Percentiles rank a stretch among this genome's conserved stretches.
Evolutionary conservation across 2,888 invertebrate species (phyloP).

Genomic region (Synanthedon andrenaeformis): DNA sequence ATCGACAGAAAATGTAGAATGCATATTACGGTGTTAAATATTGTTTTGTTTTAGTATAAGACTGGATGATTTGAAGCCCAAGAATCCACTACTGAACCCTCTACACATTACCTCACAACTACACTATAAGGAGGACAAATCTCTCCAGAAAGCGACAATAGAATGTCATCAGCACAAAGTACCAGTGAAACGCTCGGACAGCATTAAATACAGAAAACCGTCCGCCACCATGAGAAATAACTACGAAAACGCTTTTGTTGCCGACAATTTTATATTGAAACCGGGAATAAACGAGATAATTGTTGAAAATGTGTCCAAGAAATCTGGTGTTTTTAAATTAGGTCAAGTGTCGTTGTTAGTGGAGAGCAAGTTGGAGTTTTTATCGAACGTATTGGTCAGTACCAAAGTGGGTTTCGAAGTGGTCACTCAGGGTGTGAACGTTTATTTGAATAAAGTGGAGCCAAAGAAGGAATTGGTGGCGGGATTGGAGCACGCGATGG

Average conservation of each 20-base stretch:
- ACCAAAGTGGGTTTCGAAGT: conserved; percentile 69
- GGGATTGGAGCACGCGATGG: conserved; percentile 83
- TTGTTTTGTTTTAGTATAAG: conserved; percentile 52
- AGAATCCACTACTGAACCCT: conserved; percentile 70
- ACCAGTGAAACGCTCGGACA: conserved; percentile 77
- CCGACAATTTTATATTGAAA: conserved; percentile 61
- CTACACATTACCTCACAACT: conserved; percentile 77
- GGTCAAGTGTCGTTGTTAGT: conserved; percentile 77
- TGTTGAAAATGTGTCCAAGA: conserved; percentile 71
- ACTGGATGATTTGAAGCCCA: conserved; percentile 73
- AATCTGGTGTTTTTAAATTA: conserved; percentile 78
- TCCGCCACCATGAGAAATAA: conserved; percentile 75
- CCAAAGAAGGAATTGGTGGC: conserved; percentile 81
- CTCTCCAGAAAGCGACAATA: conserved; percentile 79
- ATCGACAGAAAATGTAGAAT: no score
- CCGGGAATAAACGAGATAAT: conserved; percentile 76
- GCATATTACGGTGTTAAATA: no score
- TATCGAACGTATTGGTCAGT: conserved; percentile 73
- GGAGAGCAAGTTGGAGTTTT: conserved; percentile 76
- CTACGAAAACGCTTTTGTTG: conserved; percentile 71
- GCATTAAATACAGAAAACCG: conserved; percentile 76
- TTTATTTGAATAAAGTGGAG: conserved; percentile 60
- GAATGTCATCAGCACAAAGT: conserved; percentile 76
- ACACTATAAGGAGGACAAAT: conserved; percentile 86
- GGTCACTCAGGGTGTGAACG: conserved; percentile 61